Base-by-base conservation (phyloP, 2,113 vertebrate genomes). In the Zosterops hypoxanthus region DNA sequence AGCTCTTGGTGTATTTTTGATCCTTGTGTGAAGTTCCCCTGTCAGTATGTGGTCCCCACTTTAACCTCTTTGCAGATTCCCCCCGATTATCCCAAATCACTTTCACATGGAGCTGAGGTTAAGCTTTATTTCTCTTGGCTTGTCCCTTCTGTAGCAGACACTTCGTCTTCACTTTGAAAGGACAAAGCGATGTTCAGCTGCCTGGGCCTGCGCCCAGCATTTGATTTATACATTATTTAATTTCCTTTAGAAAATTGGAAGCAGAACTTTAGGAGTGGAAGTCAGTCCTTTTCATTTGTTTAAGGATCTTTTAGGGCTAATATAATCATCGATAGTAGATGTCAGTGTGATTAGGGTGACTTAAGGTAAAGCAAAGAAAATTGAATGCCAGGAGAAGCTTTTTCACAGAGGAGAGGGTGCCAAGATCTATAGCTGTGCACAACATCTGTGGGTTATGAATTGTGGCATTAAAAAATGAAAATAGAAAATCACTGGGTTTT, bases 191-290 rank as follows among this genome's bases (percentile, higher is more conserved):
- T 99, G 98, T 97, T 98, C 98, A 98, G 98, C 98, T 98, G 98
- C 97, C 97, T 94, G 98, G 97, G 97, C 93, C 96, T 90, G 83
- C 34, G 97, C 98, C 98, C 97, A 96, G 84, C 91, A 90, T 98
- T 98, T 98, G 98, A 98, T 99, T 99, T 98, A 98, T 98, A 98
- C 97, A 98, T 98, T 99, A 99, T 99, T 99, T 98, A 96, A 99
- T 99, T 99, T 99, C 98, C 98, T 98, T 97, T 97, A 96, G 97
- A 98, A 98, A 98, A 98, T 98, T 98, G 97, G 98, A 98, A 98
- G 97, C 98, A 98, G 98, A 96, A 90, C 94, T 97, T 98, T 85
- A 97, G 97, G 96, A 98, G 95, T 98, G 96, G 97, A 97, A 98
- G 97, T 98, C 97, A 96, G 97, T 98, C 97, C 98, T 98, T 97